Evolutionary conservation across 2,113 vertebrate genomes (phyloP), one percentile per base, ranked within the genome.

Genomic region (Polypterus bichir): DNA sequence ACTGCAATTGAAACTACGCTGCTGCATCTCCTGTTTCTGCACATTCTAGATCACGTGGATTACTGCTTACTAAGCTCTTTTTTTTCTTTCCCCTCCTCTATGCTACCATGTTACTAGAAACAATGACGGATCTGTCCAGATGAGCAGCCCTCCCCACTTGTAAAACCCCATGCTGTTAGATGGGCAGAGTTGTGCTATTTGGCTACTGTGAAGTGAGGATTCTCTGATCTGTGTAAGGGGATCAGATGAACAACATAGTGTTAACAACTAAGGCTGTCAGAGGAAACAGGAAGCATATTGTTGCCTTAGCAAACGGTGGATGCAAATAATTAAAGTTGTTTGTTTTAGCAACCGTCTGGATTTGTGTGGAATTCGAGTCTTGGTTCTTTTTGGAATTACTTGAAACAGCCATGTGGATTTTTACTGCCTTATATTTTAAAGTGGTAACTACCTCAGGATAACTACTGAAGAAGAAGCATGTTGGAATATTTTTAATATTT

Each of bases 31-130:
- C 4, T 1, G 4, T 57, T 44, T 44, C 57, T 60, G 54, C 68
- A 73, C 75, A 66, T 67, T 66, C 57, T 46, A n/a, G 27, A 51
- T 49, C 11, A 48, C 53, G 65, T 76, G 70, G 61, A 69, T 83
- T 77, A 77, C 79, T 73, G 72, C 67, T 76, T 73, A 68, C 79
- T 77, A 71, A 4, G 57, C 68, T 75, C 60, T 70, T 58, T 27
- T 27, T 27, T 27, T 27, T 27, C 27, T 27, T 27, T 27, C 27
- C 27, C 27, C 27, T 46, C 47, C 65, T 46, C 57, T 70, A 67
- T 66, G 3, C 59, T 79, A 61, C 55, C 49, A 3, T 67, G 57
- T 73, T 71, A 71, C 66, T 69, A 65, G 48, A 73, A 72, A 79
- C 74, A 76, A 66, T 76, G 67, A 62, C 69, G 61, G 54, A 72